These are phyloP conservation scores for Nudaria mundana DNA, from an alignment of 2,888 invertebrate species.

Conservation along the genomic window DNA sequence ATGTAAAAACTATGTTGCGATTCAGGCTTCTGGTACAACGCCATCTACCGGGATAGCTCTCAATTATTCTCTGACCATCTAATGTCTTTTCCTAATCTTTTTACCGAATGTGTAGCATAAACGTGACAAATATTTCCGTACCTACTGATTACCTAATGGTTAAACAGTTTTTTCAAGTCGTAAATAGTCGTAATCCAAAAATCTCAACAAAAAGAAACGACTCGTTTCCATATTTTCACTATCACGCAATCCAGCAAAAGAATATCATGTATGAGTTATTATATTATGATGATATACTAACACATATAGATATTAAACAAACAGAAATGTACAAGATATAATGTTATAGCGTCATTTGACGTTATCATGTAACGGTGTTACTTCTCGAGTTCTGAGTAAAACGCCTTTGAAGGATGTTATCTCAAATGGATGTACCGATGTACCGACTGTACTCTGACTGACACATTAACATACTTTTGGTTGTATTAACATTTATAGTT, in stretches of 20 bases:
- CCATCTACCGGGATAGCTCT: no score
- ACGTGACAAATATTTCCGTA: no score
- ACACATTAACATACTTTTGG: neutral
- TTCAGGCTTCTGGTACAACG: no score
- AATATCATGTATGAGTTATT: neutral
- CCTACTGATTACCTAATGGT: no score
- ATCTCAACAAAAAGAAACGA: no score
- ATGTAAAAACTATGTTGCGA: no score
- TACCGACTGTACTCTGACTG: neutral
- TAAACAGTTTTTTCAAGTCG: no score
- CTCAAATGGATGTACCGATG: constrained; percentile 5
- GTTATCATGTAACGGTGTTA: constrained; percentile 18
- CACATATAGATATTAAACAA: neutral
- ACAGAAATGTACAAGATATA: constrained; percentile 10
- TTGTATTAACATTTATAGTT: no score
- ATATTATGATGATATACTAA: neutral
- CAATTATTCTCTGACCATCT: no score
- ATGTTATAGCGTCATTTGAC: constrained; percentile 10
- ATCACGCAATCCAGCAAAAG: neutral
- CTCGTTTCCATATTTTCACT: constrained; percentile 7
- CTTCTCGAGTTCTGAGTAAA: constrained; percentile 12
- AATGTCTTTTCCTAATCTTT: no score
- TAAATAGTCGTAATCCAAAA: no score
- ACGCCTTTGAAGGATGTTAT: constrained; percentile 8
- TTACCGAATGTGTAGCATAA: no score